Conservation (phyloP, 2,888 invertebrate genomes). For the Cotesia congregata region DNA sequence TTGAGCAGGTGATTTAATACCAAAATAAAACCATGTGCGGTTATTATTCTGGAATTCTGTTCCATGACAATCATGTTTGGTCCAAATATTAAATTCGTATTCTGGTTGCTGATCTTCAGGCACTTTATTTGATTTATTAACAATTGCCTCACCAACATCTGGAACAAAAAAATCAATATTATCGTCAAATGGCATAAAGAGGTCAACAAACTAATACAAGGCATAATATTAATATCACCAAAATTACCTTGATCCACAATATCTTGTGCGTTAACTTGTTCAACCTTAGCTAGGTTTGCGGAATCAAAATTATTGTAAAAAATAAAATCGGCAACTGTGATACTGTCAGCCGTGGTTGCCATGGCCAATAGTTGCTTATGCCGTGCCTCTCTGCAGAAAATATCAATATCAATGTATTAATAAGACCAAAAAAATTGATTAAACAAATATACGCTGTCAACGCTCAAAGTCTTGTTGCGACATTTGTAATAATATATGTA, state of each 20-base stretch:
- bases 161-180: conserved; percentile 8
- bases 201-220: conserved; percentile 50
- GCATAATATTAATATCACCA: conserved; percentile 71
- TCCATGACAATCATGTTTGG: conserved; percentile 88
- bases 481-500: not conserved
- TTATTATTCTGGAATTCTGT: conserved; percentile 91
- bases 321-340: conserved; percentile 81
- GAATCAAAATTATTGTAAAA: conserved; percentile 93
- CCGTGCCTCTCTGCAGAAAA: not conserved
- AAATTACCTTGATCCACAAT: conserved; percentile 62
- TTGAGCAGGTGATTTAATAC: conserved; percentile 76
- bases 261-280: conserved; percentile 73
- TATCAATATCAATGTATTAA: conserved; percentile 30
- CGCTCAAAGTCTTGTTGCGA: not conserved
- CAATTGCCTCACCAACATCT: conserved; percentile 45
- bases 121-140: conserved; percentile 37
- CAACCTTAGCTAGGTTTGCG: conserved; percentile 88
- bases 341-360: conserved; percentile 68
- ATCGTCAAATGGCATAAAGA: not conserved
- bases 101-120: conserved; percentile 74
- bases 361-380: conserved; percentile 49
- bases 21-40: conserved; percentile 94
- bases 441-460: conserved; percentile 28
- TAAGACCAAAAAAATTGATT: conserved; percentile 26
- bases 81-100: conserved; percentile 92